A percentile compares a stretch with the other conserved stretches of the same genome.
Evolutionary conservation across 2,797 vertebrate genomes (phyloP).

Genomic region (Mallotus villosus): DNA sequence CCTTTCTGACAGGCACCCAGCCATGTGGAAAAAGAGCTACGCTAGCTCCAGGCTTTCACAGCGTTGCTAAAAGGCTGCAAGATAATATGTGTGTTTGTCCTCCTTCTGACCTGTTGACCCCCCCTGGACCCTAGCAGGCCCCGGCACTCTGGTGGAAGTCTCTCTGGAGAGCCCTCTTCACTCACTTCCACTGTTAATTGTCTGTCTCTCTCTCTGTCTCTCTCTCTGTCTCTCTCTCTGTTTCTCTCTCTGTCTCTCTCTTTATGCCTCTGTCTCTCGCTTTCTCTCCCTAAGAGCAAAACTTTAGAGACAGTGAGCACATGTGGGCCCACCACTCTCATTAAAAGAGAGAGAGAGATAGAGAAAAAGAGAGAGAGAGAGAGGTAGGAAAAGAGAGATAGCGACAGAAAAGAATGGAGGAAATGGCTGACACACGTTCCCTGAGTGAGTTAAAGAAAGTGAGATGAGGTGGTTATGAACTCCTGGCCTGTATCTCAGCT

Average conservation of each 20-base stretch:
- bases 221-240: no score
- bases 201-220: not conserved
- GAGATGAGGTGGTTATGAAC: not conserved
- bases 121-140: not conserved
- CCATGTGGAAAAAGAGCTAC: slow-evolving; percentile 69
- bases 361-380: slow-evolving; percentile 1
- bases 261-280: no score
- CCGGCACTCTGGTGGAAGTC: not conserved
- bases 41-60: slow-evolving; percentile 56
- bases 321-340: not conserved
- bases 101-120: slow-evolving; percentile 39
- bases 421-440: not conserved
- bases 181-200: not conserved
- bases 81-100: slow-evolving; percentile 57
- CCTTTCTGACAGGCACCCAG: slow-evolving; percentile 55
- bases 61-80: slow-evolving; percentile 51
- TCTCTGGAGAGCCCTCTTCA: not conserved
- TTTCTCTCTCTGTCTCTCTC: no score
- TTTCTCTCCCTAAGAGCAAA: no score
- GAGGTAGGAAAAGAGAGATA: not conserved
- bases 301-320: no score
- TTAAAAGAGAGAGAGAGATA: not conserved
- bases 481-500: not conserved
- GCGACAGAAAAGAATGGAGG: not conserved
- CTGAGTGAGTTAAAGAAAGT: not conserved